Conservation (phyloP, 2,797 vertebrate species). For the Oreochromis grahami region DNA sequence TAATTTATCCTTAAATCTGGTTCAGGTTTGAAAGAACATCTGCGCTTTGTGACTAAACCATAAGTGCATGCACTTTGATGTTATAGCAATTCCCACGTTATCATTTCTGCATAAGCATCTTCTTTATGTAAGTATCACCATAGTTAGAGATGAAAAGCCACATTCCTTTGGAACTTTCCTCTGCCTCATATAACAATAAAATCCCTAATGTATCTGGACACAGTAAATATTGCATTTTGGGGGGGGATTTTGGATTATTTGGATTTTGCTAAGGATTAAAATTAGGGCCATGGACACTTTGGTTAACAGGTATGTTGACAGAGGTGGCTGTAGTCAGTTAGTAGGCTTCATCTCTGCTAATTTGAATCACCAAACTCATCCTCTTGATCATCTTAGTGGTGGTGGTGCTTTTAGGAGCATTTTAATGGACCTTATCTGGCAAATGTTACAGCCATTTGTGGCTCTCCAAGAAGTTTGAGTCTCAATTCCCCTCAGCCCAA, state of each 20-base stretch:
- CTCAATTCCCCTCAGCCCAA: background rate
- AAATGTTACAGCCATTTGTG: background rate
- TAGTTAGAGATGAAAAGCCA: background rate
- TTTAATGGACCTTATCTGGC: background rate
- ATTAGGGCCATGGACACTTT: background rate
- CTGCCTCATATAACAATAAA: conserved; percentile 7
- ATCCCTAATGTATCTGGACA: background rate
- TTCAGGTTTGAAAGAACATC: background rate
- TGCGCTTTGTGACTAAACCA: background rate
- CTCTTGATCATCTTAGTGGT: background rate
- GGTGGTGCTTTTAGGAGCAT: background rate
- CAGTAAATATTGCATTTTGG: background rate
- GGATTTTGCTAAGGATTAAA: background rate
- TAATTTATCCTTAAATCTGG: background rate
- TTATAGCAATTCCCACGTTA: conserved; percentile 25
- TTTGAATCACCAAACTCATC: background rate
- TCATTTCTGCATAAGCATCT: conserved; percentile 24
- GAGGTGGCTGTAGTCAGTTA: background rate
- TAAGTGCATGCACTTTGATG: conserved; percentile 33
- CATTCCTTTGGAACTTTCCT: conserved; percentile 12
- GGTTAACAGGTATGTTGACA: background rate
- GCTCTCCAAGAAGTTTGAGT: background rate
- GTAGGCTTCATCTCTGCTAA: background rate
- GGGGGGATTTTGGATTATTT: too few relatives aligned
- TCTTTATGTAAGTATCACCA: background rate